These are phyloP conservation scores for Drosophila kohkoa DNA, from an alignment of 1,140 invertebrate species.

Conservation along the genomic window DNA sequence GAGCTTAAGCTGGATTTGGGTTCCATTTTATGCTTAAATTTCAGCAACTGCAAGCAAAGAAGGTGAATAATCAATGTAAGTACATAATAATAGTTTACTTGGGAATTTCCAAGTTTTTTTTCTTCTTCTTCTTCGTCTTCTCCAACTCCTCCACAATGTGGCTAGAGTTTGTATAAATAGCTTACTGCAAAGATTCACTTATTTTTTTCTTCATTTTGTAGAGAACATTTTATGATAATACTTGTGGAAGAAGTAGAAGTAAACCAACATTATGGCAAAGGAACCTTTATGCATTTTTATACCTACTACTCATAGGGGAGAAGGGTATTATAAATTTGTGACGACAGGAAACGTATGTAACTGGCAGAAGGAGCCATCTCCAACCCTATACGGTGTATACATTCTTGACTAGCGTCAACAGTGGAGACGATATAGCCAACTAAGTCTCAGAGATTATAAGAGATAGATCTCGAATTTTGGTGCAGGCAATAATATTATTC, in stretches of 20 bases:
- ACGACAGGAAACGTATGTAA: too few species aligned
- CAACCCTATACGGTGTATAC: too few species aligned
- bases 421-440: too few species aligned
- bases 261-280: slow-evolving; percentile 25
- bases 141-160: neutral
- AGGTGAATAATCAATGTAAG: slow-evolving; percentile 79
- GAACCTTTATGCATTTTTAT: slow-evolving; percentile 12
- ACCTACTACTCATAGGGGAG: too few species aligned
- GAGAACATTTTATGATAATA: slow-evolving; percentile 29
- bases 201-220: neutral
- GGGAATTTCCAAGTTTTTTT: slow-evolving; percentile 21
- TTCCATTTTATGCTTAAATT: slow-evolving; percentile 61
- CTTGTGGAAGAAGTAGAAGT: neutral
- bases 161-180: slow-evolving; percentile 4
- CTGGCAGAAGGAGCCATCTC: too few species aligned
- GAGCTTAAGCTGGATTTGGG: slow-evolving; percentile 73
- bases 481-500: too few species aligned
- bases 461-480: too few species aligned
- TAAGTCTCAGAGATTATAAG: too few species aligned
- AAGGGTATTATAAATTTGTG: too few species aligned
- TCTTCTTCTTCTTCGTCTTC: neutral
- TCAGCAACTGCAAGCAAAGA: slow-evolving; percentile 62
- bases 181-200: slow-evolving; percentile 13
- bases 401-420: too few species aligned
- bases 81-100: slow-evolving; percentile 78